Evolutionary conservation across 2,888 invertebrate species (phyloP), one percentile per base, ranked within the genome.

Genomic region (Heliconius hortense): DNA sequence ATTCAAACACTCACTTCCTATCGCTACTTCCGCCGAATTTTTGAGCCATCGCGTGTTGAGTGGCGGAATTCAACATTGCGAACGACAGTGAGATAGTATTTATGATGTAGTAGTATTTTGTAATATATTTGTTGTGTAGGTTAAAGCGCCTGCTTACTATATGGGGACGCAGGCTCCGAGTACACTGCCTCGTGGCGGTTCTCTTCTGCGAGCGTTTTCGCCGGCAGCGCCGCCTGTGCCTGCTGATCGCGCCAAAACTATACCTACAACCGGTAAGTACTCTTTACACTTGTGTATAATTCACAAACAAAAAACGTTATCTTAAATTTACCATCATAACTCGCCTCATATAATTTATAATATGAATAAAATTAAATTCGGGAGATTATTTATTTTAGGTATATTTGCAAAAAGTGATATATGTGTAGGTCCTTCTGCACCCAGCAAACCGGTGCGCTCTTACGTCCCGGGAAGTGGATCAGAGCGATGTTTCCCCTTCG

Each of bases 141-240:
- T 86, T 7, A 95, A 95, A 81, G 95, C 95, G n/a, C 95, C 95
- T 21, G 96, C 96, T 5, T 97, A 96, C 86, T 97, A 96, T 89
- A 96, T 97, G 92, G 96, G 96, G 2, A 95, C 95, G 63, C 86
- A 91, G 1, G 89, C 90, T 1, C 90, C 94, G 0, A 95, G 95
- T 83, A 96, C 96, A 13, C 88, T 97, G 74, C 96, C 96, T 0
- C 94, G 96, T 28, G 96, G 96, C 15, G 95, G 95, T 0, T 94
- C 96, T 7, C 91, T 96, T 78, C 89, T 96, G 67, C 91, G 96
- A 71, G 95, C 96, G 0, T 96, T 96, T 85, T 96, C 96, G 21
- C 96, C 96, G 15, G 94, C 92, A 0, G 90, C 90, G 0, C 91
- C 94, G 0, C 95, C 95, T 2, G 90, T 95, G 15, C 95, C 95